These are phyloP conservation scores for Heliconius melpomene DNA, from an alignment of 1,140 invertebrate genomes.

Conservation along the genomic window DNA sequence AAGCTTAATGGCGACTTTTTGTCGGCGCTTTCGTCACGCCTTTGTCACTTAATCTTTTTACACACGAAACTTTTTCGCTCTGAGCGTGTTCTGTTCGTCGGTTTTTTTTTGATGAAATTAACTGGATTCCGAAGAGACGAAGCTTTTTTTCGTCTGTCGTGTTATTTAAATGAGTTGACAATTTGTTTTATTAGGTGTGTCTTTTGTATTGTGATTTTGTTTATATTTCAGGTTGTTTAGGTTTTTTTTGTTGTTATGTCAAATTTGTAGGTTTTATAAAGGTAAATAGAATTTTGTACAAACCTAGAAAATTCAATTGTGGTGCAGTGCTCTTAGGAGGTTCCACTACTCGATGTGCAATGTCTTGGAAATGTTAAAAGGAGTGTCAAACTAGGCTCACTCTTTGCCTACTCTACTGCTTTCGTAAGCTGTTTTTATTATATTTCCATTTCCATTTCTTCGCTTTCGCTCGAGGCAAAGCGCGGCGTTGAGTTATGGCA, in stretches of 20 bases:
- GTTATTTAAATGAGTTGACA: conserved; percentile 1
- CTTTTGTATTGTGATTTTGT: background rate
- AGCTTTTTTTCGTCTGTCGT: conserved; percentile 4
- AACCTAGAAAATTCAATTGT: too few relatives aligned
- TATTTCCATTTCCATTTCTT: too few relatives aligned
- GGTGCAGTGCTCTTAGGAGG: too few relatives aligned
- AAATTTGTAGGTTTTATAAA: too few relatives aligned
- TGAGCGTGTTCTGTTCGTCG: conserved; percentile 5
- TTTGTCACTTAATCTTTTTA: conserved; percentile 43
- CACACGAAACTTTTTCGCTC: conserved; percentile 25
- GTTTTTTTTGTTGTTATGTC: background rate
- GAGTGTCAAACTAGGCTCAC: too few relatives aligned
- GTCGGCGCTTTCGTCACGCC: conserved; percentile 26
- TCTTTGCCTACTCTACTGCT: background rate
- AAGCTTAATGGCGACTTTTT: conserved; percentile 39
- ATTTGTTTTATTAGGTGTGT: background rate
- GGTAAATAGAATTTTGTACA: too few relatives aligned
- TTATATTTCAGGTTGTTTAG: background rate
- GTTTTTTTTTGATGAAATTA: conserved; percentile 28
- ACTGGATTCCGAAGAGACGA: conserved; percentile 8
- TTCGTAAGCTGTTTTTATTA: background rate
- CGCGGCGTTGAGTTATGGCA: too few relatives aligned
- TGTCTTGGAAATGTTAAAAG: too few relatives aligned
- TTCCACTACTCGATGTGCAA: too few relatives aligned
- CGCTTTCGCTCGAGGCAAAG: too few relatives aligned